Percentiles rank a stretch among this genome's conserved stretches.
phyloP scores from a whole-genome alignment of 2,797 vertebrate species.

The Parotocinclus haroldoi region DNA sequence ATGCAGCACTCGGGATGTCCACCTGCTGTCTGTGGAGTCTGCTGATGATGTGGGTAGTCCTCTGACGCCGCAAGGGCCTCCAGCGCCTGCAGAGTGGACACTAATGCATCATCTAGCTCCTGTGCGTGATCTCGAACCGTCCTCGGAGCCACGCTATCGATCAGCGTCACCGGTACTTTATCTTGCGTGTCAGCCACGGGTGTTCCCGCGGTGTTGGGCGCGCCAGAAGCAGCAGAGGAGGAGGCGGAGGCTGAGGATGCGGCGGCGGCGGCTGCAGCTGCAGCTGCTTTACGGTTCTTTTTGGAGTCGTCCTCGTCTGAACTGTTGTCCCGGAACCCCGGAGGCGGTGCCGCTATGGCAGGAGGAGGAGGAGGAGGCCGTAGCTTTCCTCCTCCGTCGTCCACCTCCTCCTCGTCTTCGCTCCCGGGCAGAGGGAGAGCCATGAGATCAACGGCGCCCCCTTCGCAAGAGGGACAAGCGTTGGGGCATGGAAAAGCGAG shows the following conservation, averaged over 20 bases:
- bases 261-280: neutral
- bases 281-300: conserved; percentile 69
- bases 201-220: conserved; percentile 10
- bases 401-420: conserved; percentile 80
- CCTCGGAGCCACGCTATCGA: conserved; percentile 88
- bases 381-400: conserved; percentile 65
- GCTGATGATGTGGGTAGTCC: conserved; percentile 88
- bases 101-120: conserved; percentile 95
- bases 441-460: conserved; percentile 86
- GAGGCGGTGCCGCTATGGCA: conserved; percentile 90
- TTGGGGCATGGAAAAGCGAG: conserved; percentile 63
- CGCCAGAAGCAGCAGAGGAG: conserved; percentile 6
- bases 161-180: conserved; percentile 92
- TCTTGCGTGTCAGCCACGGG: conserved; percentile 69
- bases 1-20: conserved; percentile 58
- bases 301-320: conserved; percentile 95
- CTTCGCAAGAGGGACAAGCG: conserved; percentile 77
- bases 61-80: conserved; percentile 97
- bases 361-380: conserved; percentile 81
- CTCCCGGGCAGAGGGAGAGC: conserved; percentile 92
- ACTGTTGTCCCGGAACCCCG: conserved; percentile 96
- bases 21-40: conserved; percentile 96
- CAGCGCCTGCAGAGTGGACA: conserved; percentile 95
- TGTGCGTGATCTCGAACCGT: conserved; percentile 94
- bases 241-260: conserved; percentile 16